Conservation (phyloP, 2,113 vertebrate species). For the Cheirogaleus medius region DNA sequence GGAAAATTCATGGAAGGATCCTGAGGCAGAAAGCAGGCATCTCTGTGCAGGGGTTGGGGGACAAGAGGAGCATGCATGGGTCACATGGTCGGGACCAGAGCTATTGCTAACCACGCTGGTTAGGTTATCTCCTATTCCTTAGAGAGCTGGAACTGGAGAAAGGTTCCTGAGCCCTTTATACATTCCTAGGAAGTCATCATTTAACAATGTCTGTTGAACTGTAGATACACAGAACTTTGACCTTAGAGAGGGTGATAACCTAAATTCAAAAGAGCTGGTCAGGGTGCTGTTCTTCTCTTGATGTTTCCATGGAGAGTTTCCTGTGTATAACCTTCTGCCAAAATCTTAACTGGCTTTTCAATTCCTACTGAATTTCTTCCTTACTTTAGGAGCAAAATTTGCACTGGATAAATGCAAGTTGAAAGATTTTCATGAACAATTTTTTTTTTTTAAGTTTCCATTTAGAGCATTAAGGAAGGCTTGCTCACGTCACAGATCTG, state of each 20-base stretch:
- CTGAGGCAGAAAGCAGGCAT: neutral
- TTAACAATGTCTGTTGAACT: neutral
- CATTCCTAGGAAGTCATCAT: neutral
- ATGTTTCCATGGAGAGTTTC: neutral
- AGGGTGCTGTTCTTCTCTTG: neutral
- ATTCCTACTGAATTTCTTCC: neutral
- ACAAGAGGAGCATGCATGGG: neutral
- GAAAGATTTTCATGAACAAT: neutral
- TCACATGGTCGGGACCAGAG: neutral
- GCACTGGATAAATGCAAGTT: neutral
- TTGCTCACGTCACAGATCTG: neutral
- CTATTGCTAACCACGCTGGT: neutral
- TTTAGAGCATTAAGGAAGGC: neutral
- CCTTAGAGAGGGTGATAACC: neutral
- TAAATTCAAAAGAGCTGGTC: neutral
- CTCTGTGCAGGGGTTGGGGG: neutral
- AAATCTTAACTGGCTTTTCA: conserved; percentile 15
- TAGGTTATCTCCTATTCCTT: neutral
- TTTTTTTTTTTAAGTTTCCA: neutral
- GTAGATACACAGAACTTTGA: neutral
- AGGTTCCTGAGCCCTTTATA: neutral
- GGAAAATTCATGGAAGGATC: neutral
- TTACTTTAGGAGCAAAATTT: neutral
- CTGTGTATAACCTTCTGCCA: neutral
- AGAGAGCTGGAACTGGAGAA: neutral